Evolutionary conservation across 1,140 invertebrate genomes (phyloP).

Genomic region (Brachionus paranguensis): DNA sequence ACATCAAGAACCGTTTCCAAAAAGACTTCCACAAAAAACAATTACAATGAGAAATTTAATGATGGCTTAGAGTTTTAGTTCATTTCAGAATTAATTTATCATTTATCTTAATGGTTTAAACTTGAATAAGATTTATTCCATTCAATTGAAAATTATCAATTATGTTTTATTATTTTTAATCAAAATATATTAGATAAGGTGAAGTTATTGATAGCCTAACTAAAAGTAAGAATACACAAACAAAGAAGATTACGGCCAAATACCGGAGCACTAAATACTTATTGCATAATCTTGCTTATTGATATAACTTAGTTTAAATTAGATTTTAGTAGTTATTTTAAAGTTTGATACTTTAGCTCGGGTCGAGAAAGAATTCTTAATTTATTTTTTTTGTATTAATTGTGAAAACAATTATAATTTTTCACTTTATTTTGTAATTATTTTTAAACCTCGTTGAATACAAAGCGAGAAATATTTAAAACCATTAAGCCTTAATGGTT

Average conservation of each 20-base stretch:
- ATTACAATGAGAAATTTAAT: neutral
- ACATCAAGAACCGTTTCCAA: neutral
- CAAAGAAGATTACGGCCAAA: neutral
- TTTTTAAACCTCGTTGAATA: neutral
- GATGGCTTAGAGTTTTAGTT: neutral
- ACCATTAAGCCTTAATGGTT: too few species aligned
- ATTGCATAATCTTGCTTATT: slow-evolving; percentile 23
- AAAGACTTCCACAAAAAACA: neutral
- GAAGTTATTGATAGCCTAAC: slow-evolving; percentile 12
- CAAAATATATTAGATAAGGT: slow-evolving; percentile 21
- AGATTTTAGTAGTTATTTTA: neutral
- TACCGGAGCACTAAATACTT: neutral
- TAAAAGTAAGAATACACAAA: neutral
- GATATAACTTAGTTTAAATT: slow-evolving; percentile 30
- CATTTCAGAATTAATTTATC: neutral
- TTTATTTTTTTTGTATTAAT: neutral
- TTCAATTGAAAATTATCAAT: neutral
- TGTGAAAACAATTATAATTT: slow-evolving; percentile 1
- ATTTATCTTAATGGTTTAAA: neutral
- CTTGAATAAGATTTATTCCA: neutral
- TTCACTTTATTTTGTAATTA: neutral
- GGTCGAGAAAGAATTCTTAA: slow-evolving; percentile 7
- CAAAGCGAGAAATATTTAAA: neutral
- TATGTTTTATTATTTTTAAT: slow-evolving; percentile 14
- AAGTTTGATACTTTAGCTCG: neutral